Conservation (phyloP, 2,888 invertebrate species). For the Podabrus alpinus region DNA sequence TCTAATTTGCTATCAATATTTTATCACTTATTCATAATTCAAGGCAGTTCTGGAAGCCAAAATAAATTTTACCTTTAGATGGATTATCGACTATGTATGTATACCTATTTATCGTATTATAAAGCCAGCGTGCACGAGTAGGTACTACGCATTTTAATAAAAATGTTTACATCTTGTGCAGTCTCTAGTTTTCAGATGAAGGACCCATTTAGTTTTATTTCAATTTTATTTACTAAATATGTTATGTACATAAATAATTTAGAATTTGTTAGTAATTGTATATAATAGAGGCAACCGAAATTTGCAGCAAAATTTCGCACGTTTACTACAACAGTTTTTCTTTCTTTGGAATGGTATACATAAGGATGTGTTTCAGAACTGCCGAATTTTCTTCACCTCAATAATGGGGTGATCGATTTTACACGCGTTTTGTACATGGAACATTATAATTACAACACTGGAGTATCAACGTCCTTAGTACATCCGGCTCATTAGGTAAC, state of each 20-base stretch:
- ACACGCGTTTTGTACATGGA: neutral
- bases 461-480: slow-evolving; percentile 19
- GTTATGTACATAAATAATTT: slow-evolving; percentile 8
- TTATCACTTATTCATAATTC: slow-evolving; percentile 7
- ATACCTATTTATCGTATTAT: slow-evolving; percentile 7
- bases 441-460: slow-evolving; percentile 17
- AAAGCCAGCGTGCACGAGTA: slow-evolving; percentile 17
- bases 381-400: slow-evolving; percentile 13
- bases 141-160: slow-evolving; percentile 10
- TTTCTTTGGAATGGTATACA: neutral
- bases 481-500: slow-evolving; percentile 29
- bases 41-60: slow-evolving; percentile 25
- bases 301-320: neutral
- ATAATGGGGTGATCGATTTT: neutral
- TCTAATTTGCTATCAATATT: neutral
- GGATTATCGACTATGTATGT: neutral
- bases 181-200: slow-evolving; percentile 21
- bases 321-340: neutral
- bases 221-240: neutral
- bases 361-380: slow-evolving; percentile 1
- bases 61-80: slow-evolving; percentile 2
- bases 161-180: slow-evolving; percentile 13
- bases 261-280: slow-evolving; percentile 1
- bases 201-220: slow-evolving; percentile 3
- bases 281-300: neutral